A percentile compares a stretch with the other conserved stretches of the same genome.
Conservation (phyloP, 2,797 vertebrate species). For the Eleutherodactylus coqui region DNA sequence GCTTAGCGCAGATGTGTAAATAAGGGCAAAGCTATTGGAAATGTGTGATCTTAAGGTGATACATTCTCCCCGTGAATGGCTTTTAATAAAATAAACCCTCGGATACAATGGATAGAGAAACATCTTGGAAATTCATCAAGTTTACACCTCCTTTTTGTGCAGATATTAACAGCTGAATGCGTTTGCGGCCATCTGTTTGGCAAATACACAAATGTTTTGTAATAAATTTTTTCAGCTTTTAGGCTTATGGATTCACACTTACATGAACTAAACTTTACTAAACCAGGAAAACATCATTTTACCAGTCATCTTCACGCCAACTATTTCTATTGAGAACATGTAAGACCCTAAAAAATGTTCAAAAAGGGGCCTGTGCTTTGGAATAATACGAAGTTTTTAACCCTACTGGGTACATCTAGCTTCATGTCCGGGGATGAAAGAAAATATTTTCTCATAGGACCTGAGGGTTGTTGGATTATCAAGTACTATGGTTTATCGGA, state of each 20-base stretch:
- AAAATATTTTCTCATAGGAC: background rate
- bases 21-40: conserved; percentile 20
- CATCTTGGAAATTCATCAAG: conserved; percentile 53
- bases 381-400: background rate
- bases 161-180: conserved; percentile 40
- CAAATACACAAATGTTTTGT: conserved; percentile 34
- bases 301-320: background rate
- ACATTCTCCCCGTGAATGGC: conserved; percentile 23
- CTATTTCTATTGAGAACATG: background rate
- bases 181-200: conserved; percentile 21
- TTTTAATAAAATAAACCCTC: conserved; percentile 32
- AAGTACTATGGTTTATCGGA: too few relatives aligned
- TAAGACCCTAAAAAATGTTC: background rate
- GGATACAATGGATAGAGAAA: conserved; percentile 41
- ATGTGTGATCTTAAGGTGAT: conserved; percentile 37
- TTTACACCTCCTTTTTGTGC: conserved; percentile 24
- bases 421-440: background rate
- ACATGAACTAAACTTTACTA: background rate
- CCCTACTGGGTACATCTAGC: background rate
- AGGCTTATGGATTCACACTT: conserved; percentile 24
- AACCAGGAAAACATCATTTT: background rate
- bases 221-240: background rate
- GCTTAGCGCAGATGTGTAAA: conserved; percentile 31
- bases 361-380: background rate
- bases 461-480: background rate